phyloP scores from a whole-genome alignment of 2,888 invertebrate genomes.

The Drosophila hamatofila region DNA sequence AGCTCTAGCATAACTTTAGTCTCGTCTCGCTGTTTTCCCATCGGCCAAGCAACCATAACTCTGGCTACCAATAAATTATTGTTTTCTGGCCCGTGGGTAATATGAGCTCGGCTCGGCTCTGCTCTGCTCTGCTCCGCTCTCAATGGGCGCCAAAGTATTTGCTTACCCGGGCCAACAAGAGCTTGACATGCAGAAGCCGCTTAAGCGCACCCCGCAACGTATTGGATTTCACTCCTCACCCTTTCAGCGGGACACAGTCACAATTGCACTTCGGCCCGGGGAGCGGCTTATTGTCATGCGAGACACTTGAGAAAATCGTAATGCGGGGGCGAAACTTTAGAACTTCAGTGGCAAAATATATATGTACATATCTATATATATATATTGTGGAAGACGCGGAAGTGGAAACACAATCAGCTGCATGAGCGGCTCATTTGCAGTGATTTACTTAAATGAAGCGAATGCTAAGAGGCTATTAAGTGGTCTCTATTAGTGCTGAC shows the following conservation, averaged over 20 bases:
- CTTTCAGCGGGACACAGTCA: conserved; percentile 12
- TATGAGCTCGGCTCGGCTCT: conserved; percentile 41
- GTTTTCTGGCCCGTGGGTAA: conserved; percentile 49
- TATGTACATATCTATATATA: not conserved
- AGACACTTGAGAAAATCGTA: conserved; percentile 79
- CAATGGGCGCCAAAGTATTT: conserved; percentile 50
- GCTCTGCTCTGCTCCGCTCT: conserved; percentile 22
- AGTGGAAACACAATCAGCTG: conserved; percentile 20
- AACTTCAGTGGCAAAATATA: conserved; percentile 20
- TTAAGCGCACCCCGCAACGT: conserved; percentile 64
- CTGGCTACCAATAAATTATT: conserved; percentile 58
- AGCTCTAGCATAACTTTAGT: conserved; percentile 37
- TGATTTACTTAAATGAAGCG: conserved; percentile 56
- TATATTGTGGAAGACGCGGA: not conserved
- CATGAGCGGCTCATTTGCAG: conserved; percentile 62
- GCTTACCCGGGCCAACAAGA: conserved; percentile 60
- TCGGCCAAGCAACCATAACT: conserved; percentile 52
- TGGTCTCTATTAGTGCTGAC: conserved; percentile 52
- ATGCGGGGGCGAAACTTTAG: conserved; percentile 55
- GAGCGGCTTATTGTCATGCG: conserved; percentile 69
- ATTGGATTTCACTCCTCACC: conserved; percentile 48
- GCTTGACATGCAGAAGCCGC: conserved; percentile 82
- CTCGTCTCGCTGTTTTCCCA: conserved; percentile 21
- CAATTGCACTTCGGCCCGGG: conserved; percentile 47
- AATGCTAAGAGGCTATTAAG: conserved; percentile 68